Base-by-base conservation (phyloP, 2,888 invertebrate species). In the Noctua fimbriata region DNA sequence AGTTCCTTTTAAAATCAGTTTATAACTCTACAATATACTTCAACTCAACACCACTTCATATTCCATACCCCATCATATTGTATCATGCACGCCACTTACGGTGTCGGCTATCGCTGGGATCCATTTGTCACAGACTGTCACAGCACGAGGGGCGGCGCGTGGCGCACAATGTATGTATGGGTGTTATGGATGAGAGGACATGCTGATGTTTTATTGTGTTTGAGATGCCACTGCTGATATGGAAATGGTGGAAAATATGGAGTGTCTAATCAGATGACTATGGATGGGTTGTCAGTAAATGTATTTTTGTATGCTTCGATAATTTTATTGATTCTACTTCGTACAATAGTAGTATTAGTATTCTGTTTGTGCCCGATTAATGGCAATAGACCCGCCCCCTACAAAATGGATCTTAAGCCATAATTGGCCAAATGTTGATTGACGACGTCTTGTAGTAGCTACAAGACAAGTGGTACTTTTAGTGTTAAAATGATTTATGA, bases 81-180 rank as follows among this genome's bases (percentile, higher is more conserved):
- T 67, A 67, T 67, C 67, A 67, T 67, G n/a, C 41, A 41, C 41
- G 67, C 44, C 44, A 67, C 67, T 67, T 67, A 67, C 44, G 18
- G 9, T 3, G 5, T n/a, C n/a, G 44, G 67, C 18, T 67, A 67
- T 67, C 67, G n/a, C n/a, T 9, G 47, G n/a, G n/a, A 67, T 67
- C 67, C 67, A 67, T 67, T 44, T 44, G 67, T 67, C 67, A 67
- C 67, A 12, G n/a, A 18, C 67, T 67, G 67, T 67, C 67, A 67
- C 1, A 67, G 44, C 44, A 67, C 14, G n/a, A 67, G 67, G 67
- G 67, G 67, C 44, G 67, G 9, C 67, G 67, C 67, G 67, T 67
- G 67, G n/a, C 44, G 44, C 67, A 21, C 44, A 4, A 4, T 67
- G 66, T 67, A 44, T 67, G 67, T 67, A 67, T 67, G 67, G n/a